Base-by-base conservation (phyloP, 2,797 vertebrate genomes). In the Bryconaethiops microstoma region DNA sequence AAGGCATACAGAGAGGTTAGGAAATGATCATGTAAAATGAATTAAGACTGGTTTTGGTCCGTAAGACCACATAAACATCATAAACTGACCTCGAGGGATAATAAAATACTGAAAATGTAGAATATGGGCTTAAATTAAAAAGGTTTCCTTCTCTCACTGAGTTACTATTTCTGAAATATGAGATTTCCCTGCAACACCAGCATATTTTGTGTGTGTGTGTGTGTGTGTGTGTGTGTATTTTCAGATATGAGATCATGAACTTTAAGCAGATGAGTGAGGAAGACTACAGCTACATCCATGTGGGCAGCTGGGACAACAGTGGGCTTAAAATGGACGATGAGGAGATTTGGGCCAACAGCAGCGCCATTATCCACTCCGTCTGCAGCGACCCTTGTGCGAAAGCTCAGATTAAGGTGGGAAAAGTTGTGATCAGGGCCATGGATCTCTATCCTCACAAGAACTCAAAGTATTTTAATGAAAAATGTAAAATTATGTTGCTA, bases 241-340 rank as follows among this genome's bases (percentile, higher is more conserved):
- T 83, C 91, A 99, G 98, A 91, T 99, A 99, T 83, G 98, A 99
- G 93, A 99, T 99, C 76, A 99, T 99, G 98, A 99, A 99, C 92
- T 99, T 99, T 92, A 99, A 99, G 90, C 95, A 93, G 88, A 95
- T 94, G 88, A 92, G 92, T 8, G 94, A 96, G 84, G 96, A 97
- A 52, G 94, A 96, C 85, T 99, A 96, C 71, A 94, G 97, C 86
- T 99, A 99, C 83, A 96, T 98, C 88, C 97, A 98, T 8, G 96
- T 99, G 89, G 98, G 98, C 79, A 99, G 98, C 89, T 99, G 98
- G 98, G 97, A 99, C 90, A 97, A 96, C 40, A 96, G 96, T 14
- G 97, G 99, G 83, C 91, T 99, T 48, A 96, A 95, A 90, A 99
- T 99, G 97, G 96, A 97, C 0, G 98, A 99, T 71, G 95, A 97